Evolutionary conservation across 1,140 invertebrate genomes (phyloP).

Genomic region (Musca vetustissima): DNA sequence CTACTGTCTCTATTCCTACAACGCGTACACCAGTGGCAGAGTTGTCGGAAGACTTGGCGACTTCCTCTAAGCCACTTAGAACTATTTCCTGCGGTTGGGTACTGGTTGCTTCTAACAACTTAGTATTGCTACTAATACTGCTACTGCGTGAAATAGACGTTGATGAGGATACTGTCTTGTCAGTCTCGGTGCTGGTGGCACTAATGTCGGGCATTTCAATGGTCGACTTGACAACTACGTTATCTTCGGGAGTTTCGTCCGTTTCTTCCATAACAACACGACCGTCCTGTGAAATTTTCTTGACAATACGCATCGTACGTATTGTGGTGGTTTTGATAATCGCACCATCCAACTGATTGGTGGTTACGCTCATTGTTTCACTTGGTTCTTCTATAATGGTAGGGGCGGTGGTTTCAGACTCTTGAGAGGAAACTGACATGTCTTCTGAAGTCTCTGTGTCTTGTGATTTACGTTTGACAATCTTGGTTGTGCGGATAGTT

Average conservation of each 20-base stretch:
- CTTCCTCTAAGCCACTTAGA: constrained; percentile 20
- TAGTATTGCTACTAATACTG: constrained; percentile 1
- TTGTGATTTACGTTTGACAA: constrained; percentile 36
- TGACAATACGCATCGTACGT: constrained; percentile 51
- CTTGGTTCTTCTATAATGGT: constrained; percentile 43
- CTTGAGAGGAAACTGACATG: not conserved
- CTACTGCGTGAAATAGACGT: constrained; percentile 9
- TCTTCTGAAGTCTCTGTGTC: constrained; percentile 2
- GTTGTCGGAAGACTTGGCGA: not conserved
- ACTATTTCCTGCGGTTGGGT: constrained; percentile 2
- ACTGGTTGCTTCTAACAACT: not conserved
- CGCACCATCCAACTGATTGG: constrained; percentile 50
- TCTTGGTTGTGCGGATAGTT: constrained; percentile 48
- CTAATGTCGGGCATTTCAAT: constrained; percentile 47
- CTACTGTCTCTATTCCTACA: constrained; percentile 44
- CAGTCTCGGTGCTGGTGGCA: constrained; percentile 28
- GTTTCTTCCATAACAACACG: constrained; percentile 47
- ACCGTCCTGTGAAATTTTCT: constrained; percentile 49
- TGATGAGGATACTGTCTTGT: not conserved
- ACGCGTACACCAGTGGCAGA: constrained; percentile 39
- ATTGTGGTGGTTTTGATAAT: constrained; percentile 54
- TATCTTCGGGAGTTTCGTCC: constrained; percentile 38
- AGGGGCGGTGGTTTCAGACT: constrained; percentile 29
- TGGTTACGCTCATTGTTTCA: constrained; percentile 44
- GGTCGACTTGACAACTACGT: constrained; percentile 49